A percentile compares a stretch with the other conserved stretches of the same genome.
phyloP scores from a whole-genome alignment of 2,888 invertebrate genomes.

The Strigamia maritima region DNA sequence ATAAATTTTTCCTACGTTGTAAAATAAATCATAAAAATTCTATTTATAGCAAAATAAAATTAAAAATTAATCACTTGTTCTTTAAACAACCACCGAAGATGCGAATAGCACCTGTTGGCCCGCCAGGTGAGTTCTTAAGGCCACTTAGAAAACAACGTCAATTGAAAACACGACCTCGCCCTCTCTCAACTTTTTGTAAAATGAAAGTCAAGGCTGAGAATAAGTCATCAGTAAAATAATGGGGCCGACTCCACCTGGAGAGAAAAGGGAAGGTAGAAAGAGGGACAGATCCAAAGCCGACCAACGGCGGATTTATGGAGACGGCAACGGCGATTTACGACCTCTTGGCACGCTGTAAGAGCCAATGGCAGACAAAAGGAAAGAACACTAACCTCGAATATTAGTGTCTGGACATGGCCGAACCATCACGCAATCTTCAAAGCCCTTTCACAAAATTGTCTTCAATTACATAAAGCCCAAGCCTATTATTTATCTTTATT shows the following conservation, averaged over 20 bases:
- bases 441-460: slow-evolving; percentile 5
- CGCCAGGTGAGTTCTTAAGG: slow-evolving; percentile 11
- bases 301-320: slow-evolving; percentile 25
- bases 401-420: slow-evolving; percentile 22
- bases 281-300: not conserved
- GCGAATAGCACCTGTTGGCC: slow-evolving; percentile 1
- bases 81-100: not conserved
- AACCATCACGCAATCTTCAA: slow-evolving; percentile 11
- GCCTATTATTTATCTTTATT: slow-evolving; percentile 14
- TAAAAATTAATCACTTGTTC: too few species aligned
- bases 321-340: slow-evolving; percentile 24
- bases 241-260: slow-evolving; percentile 35
- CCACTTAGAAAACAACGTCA: slow-evolving; percentile 8
- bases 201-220: slow-evolving; percentile 23
- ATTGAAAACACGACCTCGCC: slow-evolving; percentile 24
- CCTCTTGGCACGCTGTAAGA: slow-evolving; percentile 16
- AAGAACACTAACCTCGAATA: slow-evolving; percentile 27
- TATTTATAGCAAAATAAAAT: not conserved
- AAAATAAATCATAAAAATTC: not conserved
- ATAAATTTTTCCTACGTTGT: not conserved
- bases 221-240: slow-evolving; percentile 36
- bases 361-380: slow-evolving; percentile 29
- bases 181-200: slow-evolving; percentile 17
- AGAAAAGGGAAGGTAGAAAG: not conserved
- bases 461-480: slow-evolving; percentile 3